Evolutionary conservation across 2,888 invertebrate species (phyloP), one percentile per base, ranked within the genome.

Genomic region (Eilema griseolum): DNA sequence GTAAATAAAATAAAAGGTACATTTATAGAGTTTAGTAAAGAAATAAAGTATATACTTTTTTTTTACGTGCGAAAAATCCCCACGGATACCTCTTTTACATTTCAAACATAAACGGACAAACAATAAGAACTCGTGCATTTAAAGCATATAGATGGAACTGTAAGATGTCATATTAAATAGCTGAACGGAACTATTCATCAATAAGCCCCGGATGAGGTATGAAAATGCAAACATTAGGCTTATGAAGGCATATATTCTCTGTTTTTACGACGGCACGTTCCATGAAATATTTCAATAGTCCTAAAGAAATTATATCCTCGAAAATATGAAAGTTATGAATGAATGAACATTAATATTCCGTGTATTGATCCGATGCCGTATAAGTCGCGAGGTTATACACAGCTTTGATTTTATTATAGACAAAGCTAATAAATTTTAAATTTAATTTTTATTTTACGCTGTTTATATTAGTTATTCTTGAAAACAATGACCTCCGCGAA

Each of bases 231-330:
- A 23, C 23, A 66, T 33, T 57, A 33, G 57, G 57, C 65, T n/a
- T 33, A n/a, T 31, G 70, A 76, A 67, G 65, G 67, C 52, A 70
- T 66, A 71, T 70, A 81, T 80, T 76, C 72, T 60, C 69, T 69
- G 66, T 77, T 83, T n/a, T 85, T 82, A 83, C 73, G 76, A 77
- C 63, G 72, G 73, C 81, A 84, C 82, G 74, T 83, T 83, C 79
- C 78, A 71, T 67, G 77, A 80, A 83, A 85, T 84, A 85, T 82
- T 85, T 83, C 82, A 86, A 84, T 83, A 83, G 76, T 71, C 70
- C 46, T 56, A 46, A 46, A 46, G 20, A 46, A 46, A 46, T 46
- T 46, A 46, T 5, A 46, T 46, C 20, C 46, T n/a, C n/a, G 52
- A 52, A n/a, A 20, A 20, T n/a, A 52, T 52, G 52, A n/a, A n/a